A percentile compares a stretch with the other conserved stretches of the same genome.
phyloP scores from a whole-genome alignment of 1,140 invertebrate genomes.

The Ceratosolen solmsi region DNA sequence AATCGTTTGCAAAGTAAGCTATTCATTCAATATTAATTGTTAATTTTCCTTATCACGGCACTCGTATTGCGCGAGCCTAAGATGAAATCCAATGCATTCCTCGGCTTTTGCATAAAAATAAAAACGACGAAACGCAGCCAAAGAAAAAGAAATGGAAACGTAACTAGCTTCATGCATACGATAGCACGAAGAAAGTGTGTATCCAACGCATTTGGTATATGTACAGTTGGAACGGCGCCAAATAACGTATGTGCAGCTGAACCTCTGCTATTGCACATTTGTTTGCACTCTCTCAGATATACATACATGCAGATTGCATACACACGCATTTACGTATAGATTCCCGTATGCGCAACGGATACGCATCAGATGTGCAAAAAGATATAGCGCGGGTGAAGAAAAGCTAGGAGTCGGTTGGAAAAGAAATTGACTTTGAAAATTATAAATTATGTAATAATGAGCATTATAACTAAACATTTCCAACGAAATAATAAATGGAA shows the following conservation, averaged over 20 bases:
- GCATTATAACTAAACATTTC: too few relatives aligned
- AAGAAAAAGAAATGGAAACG: conserved; percentile 53
- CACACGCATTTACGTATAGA: neutral
- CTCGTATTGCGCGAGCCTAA: neutral
- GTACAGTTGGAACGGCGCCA: conserved; percentile 59
- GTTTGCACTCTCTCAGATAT: conserved; percentile 53
- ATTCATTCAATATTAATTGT: neutral
- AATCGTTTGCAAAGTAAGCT: too few relatives aligned
- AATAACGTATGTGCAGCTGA: conserved; percentile 62
- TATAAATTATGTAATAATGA: conserved; percentile 35
- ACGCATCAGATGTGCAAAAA: neutral
- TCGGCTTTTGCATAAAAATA: neutral
- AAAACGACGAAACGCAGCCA: neutral
- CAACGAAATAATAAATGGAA: too few relatives aligned
- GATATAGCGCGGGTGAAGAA: neutral
- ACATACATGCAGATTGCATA: neutral
- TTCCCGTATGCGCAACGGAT: neutral
- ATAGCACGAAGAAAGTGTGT: conserved; percentile 37
- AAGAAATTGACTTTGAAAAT: neutral
- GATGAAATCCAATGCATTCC: neutral
- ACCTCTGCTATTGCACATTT: conserved; percentile 50
- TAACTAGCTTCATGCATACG: conserved; percentile 53
- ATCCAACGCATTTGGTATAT: conserved; percentile 36
- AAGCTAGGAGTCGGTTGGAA: neutral
- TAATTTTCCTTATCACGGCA: neutral